These are phyloP conservation scores for Eulithis prunata DNA, from an alignment of 2,888 invertebrate genomes.

Conservation along the genomic window DNA sequence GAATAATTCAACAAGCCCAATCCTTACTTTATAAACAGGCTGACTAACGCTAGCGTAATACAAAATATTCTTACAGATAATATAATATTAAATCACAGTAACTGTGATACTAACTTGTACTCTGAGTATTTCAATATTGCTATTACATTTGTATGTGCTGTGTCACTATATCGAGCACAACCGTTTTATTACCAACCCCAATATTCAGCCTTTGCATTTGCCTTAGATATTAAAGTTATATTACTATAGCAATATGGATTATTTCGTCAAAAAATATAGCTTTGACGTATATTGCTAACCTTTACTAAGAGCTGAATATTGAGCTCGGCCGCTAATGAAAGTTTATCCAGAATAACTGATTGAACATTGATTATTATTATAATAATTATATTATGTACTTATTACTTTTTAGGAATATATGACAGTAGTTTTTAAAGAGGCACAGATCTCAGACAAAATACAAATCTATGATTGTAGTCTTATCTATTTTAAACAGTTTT, in stretches of 20 bases:
- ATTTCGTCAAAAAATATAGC: too few relatives aligned
- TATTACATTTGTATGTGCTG: constrained; percentile 35
- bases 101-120: constrained; percentile 51
- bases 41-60: constrained; percentile 58
- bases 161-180: constrained; percentile 34
- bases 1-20: constrained; percentile 16
- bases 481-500: too few relatives aligned
- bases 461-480: too few relatives aligned
- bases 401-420: too few relatives aligned
- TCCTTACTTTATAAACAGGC: constrained; percentile 18
- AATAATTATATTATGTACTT: too few relatives aligned
- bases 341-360: constrained; percentile 16
- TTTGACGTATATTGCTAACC: too few relatives aligned
- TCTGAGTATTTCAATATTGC: constrained; percentile 47
- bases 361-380: background rate
- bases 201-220: too few relatives aligned
- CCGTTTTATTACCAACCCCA: constrained; percentile 3
- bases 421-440: too few relatives aligned
- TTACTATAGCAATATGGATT: too few relatives aligned
- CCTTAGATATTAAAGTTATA: too few relatives aligned
- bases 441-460: too few relatives aligned
- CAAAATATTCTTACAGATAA: constrained; percentile 47
- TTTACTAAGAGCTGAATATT: too few relatives aligned
- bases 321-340: constrained; percentile 13
- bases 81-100: constrained; percentile 40